Base-by-base conservation (phyloP, 2,113 vertebrate genomes). In the Silurus glanis region DNA sequence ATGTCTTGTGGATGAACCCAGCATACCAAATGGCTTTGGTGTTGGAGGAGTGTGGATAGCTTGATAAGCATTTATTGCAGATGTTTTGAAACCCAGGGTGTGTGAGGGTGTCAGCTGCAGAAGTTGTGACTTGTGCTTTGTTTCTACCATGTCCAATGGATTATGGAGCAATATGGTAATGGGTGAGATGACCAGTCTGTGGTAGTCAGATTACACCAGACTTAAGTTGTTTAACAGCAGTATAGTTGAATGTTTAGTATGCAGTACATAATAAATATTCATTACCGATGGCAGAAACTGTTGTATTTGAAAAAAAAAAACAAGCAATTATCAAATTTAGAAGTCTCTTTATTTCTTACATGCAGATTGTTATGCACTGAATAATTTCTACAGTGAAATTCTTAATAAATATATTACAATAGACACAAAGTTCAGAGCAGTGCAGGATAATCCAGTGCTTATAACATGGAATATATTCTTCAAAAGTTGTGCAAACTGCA, bases 71-170 rank as follows among this genome's bases (percentile, higher is more conserved):
- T 71, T 86, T 82, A 53, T 83, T 88, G 82, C 88, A 88, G 79
- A 85, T 80, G 83, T 91, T 86, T 37, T 87, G 83, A 80, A 64
- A 17, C 23, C 62, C 67, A 75, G 23, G 56, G 64, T 66, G 69
- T 74, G 25, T 72, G 72, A 76, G 80, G 61, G 66, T 86, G 83
- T 66, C 89, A 87, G 75, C 84, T 91, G 90, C 86, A 86, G 84
- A 64, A 89, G 82, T 79, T 86, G 80, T 85, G 81, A 64, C 74
- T 88, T 88, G 87, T 86, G 83, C 88, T 90, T 83, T 89, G 87
- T 89, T 88, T 89, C 81, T 62, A 89, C 76, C 85, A 82, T 84
- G 83, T 85, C 90, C 45, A 89, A 91, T 88, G 88, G 87, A 88
- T 91, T 90, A 85, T 83, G 61, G 37, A 28, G 80, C 83, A 89